Evolutionary conservation across 1,140 invertebrate species (phyloP).

Genomic region (Drosophila hydei): DNA sequence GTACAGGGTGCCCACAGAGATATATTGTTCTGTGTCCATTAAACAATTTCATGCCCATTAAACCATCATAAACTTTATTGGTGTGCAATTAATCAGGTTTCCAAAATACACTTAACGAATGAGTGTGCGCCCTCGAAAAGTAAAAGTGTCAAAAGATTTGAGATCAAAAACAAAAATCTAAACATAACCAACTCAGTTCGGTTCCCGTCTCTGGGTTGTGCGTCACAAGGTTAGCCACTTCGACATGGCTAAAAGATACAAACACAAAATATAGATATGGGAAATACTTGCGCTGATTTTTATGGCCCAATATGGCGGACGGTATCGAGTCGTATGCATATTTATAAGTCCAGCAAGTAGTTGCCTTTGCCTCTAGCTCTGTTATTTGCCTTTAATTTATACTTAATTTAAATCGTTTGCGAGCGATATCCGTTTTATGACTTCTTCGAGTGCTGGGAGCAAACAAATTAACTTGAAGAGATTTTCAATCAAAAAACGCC

Average conservation of each 20-base stretch:
- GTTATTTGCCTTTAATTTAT: slow-evolving; percentile 57
- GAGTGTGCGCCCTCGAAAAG: slow-evolving; percentile 25
- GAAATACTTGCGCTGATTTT: slow-evolving; percentile 46
- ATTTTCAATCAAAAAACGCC: slow-evolving; percentile 57
- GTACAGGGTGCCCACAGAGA: too few relatives aligned
- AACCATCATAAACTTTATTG: background rate
- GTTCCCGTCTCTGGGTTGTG: slow-evolving; percentile 26
- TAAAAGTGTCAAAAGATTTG: slow-evolving; percentile 37
- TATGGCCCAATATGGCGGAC: slow-evolving; percentile 66
- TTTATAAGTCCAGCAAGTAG: slow-evolving; percentile 57
- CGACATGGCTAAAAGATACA: background rate
- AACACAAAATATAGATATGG: background rate
- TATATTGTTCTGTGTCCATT: too few relatives aligned
- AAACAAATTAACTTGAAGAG: slow-evolving; percentile 42
- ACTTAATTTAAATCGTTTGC: slow-evolving; percentile 34
- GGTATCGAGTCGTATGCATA: slow-evolving; percentile 56
- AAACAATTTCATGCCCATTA: background rate
- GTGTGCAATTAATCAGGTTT: slow-evolving; percentile 20
- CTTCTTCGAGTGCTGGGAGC: slow-evolving; percentile 35
- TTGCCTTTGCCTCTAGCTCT: slow-evolving; percentile 33
- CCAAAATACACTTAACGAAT: slow-evolving; percentile 1
- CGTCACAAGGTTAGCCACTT: slow-evolving; percentile 70
- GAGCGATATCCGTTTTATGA: slow-evolving; percentile 47
- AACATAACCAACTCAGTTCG: slow-evolving; percentile 15
- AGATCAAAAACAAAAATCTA: slow-evolving; percentile 31